Evolutionary conservation across 1,140 invertebrate genomes (phyloP).

Genomic region (Teleogryllus occipitalis): DNA sequence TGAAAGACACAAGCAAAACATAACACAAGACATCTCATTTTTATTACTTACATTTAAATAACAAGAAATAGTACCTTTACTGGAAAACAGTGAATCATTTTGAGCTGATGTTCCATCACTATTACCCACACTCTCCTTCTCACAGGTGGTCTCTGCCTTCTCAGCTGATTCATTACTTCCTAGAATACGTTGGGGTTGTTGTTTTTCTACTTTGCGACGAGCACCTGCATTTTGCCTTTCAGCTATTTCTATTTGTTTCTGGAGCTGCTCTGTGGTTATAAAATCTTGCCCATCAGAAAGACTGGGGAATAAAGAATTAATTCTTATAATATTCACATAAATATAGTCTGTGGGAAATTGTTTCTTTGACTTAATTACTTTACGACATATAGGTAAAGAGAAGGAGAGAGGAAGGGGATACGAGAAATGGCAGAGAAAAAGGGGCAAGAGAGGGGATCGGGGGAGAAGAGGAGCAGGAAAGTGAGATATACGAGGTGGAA

Average conservation of each 20-base stretch:
- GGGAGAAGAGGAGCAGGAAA: no score
- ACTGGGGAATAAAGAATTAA: slow-evolving; percentile 30
- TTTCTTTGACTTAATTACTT: no score
- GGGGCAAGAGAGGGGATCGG: no score
- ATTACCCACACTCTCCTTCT: slow-evolving; percentile 9
- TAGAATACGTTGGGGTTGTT: background rate
- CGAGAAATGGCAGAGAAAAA: no score
- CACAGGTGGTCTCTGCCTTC: slow-evolving; percentile 18
- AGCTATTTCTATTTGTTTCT: slow-evolving; percentile 45
- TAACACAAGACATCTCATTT: no score
- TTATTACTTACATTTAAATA: background rate
- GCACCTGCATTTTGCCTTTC: background rate
- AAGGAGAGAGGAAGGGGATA: no score
- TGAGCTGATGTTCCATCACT: background rate
- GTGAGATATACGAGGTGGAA: no score
- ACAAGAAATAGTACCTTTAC: background rate
- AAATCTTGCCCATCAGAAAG: slow-evolving; percentile 76
- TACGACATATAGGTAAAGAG: no score
- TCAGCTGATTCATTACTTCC: slow-evolving; percentile 18
- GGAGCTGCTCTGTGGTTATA: slow-evolving; percentile 70
- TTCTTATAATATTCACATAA: background rate
- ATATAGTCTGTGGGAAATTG: background rate
- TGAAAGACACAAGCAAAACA: no score
- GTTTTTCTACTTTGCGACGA: background rate
- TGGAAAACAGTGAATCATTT: background rate